These are phyloP conservation scores for Brevipalpus yothersi DNA, from an alignment of 1,140 invertebrate species.

Conservation along the genomic window DNA sequence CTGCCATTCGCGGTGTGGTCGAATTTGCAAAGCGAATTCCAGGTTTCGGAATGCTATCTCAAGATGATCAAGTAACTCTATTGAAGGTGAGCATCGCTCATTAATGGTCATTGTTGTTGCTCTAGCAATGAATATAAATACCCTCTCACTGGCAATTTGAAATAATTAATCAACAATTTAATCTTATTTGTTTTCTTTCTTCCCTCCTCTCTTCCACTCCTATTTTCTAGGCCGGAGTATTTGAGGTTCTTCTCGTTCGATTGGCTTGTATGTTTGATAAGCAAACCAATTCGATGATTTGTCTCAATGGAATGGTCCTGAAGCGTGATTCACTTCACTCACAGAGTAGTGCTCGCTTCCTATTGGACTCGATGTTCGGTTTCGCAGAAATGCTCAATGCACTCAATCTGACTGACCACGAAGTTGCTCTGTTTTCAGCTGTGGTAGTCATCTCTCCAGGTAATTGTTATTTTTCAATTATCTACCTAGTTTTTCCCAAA, in stretches of 20 bases:
- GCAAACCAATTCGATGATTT: slow-evolving; percentile 61
- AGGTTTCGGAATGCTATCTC: slow-evolving; percentile 72
- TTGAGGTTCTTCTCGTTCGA: slow-evolving; percentile 72
- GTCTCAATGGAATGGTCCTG: slow-evolving; percentile 68
- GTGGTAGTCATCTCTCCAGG: slow-evolving; percentile 76
- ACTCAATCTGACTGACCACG: slow-evolving; percentile 63
- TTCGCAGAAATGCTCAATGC: slow-evolving; percentile 81
- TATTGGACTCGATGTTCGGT: slow-evolving; percentile 90
- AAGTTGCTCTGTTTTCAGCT: slow-evolving; percentile 79
- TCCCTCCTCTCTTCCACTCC: slow-evolving; percentile 8
- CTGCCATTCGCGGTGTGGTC: slow-evolving; percentile 83
- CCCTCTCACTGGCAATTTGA: background rate
- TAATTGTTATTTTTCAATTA: slow-evolving; percentile 16
- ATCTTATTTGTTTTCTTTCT: too few species aligned
- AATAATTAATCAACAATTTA: too few species aligned
- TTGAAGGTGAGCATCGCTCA: slow-evolving; percentile 40
- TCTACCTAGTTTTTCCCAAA: background rate
- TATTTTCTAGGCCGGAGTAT: slow-evolving; percentile 35
- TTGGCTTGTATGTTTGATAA: slow-evolving; percentile 74
- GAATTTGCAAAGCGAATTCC: slow-evolving; percentile 93
- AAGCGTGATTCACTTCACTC: slow-evolving; percentile 67
- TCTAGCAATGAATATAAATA: background rate
- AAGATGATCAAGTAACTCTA: slow-evolving; percentile 88
- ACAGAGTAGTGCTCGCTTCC: slow-evolving; percentile 59
- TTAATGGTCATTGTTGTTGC: background rate